A percentile compares a stretch with the other conserved stretches of the same genome.
Conservation (phyloP, 92 coral and sea anemone genomes). For the Phenganax stokvisi region DNA sequence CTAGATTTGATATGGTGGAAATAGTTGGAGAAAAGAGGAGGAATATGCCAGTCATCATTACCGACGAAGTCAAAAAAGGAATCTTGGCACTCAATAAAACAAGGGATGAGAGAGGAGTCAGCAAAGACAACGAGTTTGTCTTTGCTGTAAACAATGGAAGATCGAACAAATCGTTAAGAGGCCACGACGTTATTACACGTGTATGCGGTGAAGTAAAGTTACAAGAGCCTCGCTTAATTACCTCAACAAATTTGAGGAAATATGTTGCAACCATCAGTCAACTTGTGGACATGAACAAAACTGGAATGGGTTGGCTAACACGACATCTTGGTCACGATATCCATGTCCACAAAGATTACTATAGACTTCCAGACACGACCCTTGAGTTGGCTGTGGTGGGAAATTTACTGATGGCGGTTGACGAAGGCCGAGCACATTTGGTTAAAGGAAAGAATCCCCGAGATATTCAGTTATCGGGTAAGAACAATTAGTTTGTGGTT, state of each 20-base stretch:
- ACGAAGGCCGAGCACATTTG: constrained; percentile 31
- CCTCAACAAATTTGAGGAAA: constrained; percentile 2
- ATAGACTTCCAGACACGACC: constrained; percentile 41
- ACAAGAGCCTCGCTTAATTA: neutral
- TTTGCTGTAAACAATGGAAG: constrained; percentile 46
- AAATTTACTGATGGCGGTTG: constrained; percentile 40
- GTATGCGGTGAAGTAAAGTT: neutral
- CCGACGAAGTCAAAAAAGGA: constrained; percentile 18
- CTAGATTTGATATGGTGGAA: constrained; percentile 16
- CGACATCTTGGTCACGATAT: constrained; percentile 43
- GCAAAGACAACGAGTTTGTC: constrained; percentile 38
- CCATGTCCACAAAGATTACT: constrained; percentile 40
- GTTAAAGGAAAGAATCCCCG: constrained; percentile 3
- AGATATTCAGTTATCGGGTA: too few species aligned
- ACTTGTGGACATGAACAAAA: constrained; percentile 24
- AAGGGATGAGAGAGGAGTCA: constrained; percentile 41
- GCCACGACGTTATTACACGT: neutral
- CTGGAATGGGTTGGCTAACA: constrained; percentile 35
- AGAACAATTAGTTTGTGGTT: too few species aligned
- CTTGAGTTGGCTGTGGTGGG: constrained; percentile 44
- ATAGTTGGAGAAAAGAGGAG: neutral
- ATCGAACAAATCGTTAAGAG: constrained; percentile 39
- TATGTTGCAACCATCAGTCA: constrained; percentile 37
- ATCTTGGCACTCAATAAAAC: constrained; percentile 39
- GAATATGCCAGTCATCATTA: constrained; percentile 5